Conservation (phyloP, 2,797 vertebrate genomes). For the Argyrosomus regius region DNA sequence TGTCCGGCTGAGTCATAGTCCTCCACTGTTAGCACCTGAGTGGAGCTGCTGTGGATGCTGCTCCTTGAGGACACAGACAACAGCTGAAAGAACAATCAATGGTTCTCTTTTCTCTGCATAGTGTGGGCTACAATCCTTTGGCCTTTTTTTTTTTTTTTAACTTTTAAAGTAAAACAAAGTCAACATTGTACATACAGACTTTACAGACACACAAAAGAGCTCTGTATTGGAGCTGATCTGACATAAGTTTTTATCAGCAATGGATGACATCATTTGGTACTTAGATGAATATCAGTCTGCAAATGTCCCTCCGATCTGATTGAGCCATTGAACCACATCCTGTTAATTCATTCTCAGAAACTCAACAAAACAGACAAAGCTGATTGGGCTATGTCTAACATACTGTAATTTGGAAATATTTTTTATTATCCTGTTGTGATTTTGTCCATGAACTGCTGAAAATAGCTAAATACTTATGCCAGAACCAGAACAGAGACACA, state of each 20-base stretch:
- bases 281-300: neutral
- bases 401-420: neutral
- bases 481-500: neutral
- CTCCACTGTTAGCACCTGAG: conserved; percentile 18
- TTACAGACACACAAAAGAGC: neutral
- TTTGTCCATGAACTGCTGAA: neutral
- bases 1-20: conserved; percentile 25
- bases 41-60: conserved; percentile 3
- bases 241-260: neutral
- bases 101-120: neutral
- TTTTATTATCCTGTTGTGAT: neutral
- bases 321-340: no score
- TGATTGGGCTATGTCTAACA: neutral
- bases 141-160: neutral
- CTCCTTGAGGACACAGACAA: conserved; percentile 10
- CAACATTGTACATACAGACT: neutral
- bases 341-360: neutral
- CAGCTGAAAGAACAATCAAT: conserved; percentile 20
- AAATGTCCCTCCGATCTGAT: neutral
- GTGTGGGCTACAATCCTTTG: neutral
- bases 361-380: neutral
- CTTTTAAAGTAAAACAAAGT: neutral
- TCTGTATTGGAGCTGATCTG: conserved; percentile 2
- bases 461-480: neutral
- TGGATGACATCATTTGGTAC: neutral